Conservation (phyloP, 2,888 invertebrate genomes). For the Brachyptera putata region DNA sequence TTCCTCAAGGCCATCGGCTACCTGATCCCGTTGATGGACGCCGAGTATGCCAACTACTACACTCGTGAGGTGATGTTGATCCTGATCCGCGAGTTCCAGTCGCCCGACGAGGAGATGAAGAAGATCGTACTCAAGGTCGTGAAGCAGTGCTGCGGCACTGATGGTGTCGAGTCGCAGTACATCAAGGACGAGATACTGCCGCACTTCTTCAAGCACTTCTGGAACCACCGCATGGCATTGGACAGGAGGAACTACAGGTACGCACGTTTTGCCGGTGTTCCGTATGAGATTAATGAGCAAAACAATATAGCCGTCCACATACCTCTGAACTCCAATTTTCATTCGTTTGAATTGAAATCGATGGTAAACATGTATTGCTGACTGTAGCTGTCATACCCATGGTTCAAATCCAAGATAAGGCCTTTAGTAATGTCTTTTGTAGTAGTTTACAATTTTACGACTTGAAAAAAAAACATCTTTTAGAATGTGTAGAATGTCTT, state of each 20-base stretch:
- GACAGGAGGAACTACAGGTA: slow-evolving; percentile 97
- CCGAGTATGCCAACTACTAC: slow-evolving; percentile 99
- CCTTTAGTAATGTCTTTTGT: too few relatives aligned
- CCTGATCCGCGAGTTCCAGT: slow-evolving; percentile 97
- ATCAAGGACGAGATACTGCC: slow-evolving; percentile 99
- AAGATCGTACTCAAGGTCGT: slow-evolving; percentile 99
- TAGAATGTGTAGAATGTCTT: too few relatives aligned
- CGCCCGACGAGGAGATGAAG: slow-evolving; percentile 99
- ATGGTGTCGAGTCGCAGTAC: slow-evolving; percentile 98
- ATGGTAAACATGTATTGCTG: too few relatives aligned
- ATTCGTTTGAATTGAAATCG: too few relatives aligned
- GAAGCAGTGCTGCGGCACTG: slow-evolving; percentile 99
- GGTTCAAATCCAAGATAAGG: too few relatives aligned
- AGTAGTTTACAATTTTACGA: too few relatives aligned
- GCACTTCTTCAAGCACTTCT: slow-evolving; percentile 98
- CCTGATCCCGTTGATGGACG: slow-evolving; percentile 98
- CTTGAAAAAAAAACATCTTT: too few relatives aligned
- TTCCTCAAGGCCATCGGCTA: slow-evolving; percentile 99
- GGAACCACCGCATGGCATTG: slow-evolving; percentile 99
- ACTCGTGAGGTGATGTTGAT: slow-evolving; percentile 99
- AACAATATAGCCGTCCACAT: neutral
- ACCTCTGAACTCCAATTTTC: too few relatives aligned
- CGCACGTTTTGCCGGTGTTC: slow-evolving; percentile 40
- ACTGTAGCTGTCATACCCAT: too few relatives aligned
- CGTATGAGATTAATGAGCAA: neutral